Percentiles rank a stretch among this genome's conserved stretches.
phyloP scores from a whole-genome alignment of 2,888 invertebrate genomes.

The Stenolophus ochropezus region DNA sequence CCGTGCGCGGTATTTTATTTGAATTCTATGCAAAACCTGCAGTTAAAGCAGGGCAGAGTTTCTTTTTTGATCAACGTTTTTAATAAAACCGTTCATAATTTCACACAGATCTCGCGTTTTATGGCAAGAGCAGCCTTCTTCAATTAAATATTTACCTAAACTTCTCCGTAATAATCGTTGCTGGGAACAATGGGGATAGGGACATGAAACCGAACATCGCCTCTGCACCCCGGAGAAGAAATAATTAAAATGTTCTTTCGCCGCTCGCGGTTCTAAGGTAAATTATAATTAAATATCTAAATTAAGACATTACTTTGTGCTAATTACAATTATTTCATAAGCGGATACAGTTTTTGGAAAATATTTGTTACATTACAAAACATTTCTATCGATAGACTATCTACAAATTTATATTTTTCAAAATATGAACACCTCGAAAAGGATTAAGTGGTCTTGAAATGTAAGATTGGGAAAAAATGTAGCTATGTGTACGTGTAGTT shows the following conservation, averaged over 20 bases:
- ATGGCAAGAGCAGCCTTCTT: constrained; percentile 55
- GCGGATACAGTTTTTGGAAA: constrained; percentile 2
- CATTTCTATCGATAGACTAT: background rate
- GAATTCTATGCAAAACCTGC: constrained; percentile 61
- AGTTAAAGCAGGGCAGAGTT: constrained; percentile 55
- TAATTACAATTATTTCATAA: constrained; percentile 59
- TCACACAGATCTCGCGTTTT: constrained; percentile 64
- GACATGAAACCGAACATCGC: constrained; percentile 44
- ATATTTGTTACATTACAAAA: background rate
- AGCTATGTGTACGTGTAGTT: background rate
- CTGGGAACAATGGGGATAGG: constrained; percentile 48
- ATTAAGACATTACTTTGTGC: constrained; percentile 60
- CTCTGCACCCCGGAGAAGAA: constrained; percentile 33
- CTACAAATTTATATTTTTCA: background rate
- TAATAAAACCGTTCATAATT: constrained; percentile 65
- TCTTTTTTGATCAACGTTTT: constrained; percentile 64
- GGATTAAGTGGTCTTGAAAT: background rate
- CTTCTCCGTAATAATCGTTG: constrained; percentile 59
- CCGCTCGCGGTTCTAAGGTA: constrained; percentile 31
- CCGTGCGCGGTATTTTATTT: constrained; percentile 58
- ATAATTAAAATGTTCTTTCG: constrained; percentile 51
- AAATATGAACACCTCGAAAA: background rate
- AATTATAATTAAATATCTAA: constrained; percentile 61
- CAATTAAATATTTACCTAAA: constrained; percentile 60
- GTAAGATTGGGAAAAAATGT: background rate